A percentile compares a stretch with the other conserved stretches of the same genome.
phyloP scores from a whole-genome alignment of 2,888 invertebrate genomes.

The Dioctria rufipes region DNA sequence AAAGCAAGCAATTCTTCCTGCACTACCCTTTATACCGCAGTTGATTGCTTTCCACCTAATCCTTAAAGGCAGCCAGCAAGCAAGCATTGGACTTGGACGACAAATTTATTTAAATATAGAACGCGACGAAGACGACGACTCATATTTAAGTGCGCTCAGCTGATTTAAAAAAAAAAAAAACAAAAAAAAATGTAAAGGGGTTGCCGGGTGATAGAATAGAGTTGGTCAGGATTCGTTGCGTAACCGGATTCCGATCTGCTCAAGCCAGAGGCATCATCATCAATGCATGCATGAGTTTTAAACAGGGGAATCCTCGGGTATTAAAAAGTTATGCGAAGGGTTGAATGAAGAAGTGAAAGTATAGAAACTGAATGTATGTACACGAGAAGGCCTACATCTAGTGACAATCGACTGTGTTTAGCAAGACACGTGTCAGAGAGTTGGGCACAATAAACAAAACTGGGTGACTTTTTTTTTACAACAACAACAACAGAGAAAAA shows the following conservation, averaged over 20 bases:
- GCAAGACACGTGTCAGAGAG: slow-evolving; percentile 26
- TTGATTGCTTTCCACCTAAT: slow-evolving; percentile 36
- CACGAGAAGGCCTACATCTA: slow-evolving; percentile 13
- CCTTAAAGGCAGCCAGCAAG: not conserved
- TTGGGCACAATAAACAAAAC: not conserved
- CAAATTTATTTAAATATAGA: slow-evolving; percentile 34
- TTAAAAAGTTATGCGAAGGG: not conserved
- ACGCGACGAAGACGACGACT: not conserved
- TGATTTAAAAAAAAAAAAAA: slow-evolving; percentile 22
- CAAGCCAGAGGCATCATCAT: not conserved
- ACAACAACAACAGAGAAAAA: not conserved
- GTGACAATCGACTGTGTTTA: slow-evolving; percentile 15
- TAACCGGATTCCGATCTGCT: slow-evolving; percentile 28
- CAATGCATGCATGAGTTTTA: slow-evolving; percentile 19
- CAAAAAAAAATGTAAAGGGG: not conserved
- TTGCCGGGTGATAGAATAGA: slow-evolving; percentile 29
- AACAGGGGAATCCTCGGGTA: slow-evolving; percentile 12
- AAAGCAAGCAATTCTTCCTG: not conserved
- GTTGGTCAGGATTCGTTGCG: slow-evolving; percentile 45
- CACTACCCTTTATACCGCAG: slow-evolving; percentile 26
- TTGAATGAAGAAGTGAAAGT: not conserved
- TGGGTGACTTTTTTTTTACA: slow-evolving; percentile 25
- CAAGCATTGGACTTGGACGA: not conserved
- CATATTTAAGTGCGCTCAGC: slow-evolving; percentile 17
- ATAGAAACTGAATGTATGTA: not conserved